Base-by-base conservation (phyloP, 2,113 vertebrate species). In the Nasalis larvatus region DNA sequence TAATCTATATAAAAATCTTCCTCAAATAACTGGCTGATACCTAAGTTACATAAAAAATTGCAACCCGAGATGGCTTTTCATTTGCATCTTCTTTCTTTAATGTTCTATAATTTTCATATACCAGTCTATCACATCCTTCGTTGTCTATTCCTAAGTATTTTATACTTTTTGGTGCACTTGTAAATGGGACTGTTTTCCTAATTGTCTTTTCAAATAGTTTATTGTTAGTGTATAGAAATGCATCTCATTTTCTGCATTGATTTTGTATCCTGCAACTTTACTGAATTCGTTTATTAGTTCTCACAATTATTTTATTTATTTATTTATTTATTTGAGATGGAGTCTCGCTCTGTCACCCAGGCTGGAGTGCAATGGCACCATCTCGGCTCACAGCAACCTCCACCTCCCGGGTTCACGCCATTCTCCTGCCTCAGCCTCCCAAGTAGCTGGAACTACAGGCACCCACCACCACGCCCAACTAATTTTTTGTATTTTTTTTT, bases 201-300 rank as follows among this genome's bases (percentile, higher is more conserved):
- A 73, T 73, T 37, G 18, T 18, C 17, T 69, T 69, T 69, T 69
- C 7, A 37, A 21, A 73, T 73, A 73, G 69, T 12, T 40, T n/a
- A 40, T 40, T 40, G 69, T 73, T 40, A 73, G 20, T 73, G n/a
- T 73, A 73, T 23, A 21, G 20, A 73, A 21, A 73, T 5, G n/a
- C n/a, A 40, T 71, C 69, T 71, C 20, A 73, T 40, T 73, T 73
- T 69, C n/a, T 73, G 21, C 37, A 21, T 73, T 40, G 69, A 73
- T 73, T 73, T 40, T 73, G 69, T 73, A 73, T 73, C 69, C 69
- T 73, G 69, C 69, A 73, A 73, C n/a, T 73, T 73, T 37, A 40
- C 20, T 23, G 69, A 73, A 40, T 21, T 73, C n/a, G 5, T 40
- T 73, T 73, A 71, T 73, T 40, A 23, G n/a, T 73, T 40, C 20